These are phyloP conservation scores for Crocidura indochinensis DNA, from an alignment of 2,797 vertebrate species.

Conservation along the genomic window DNA sequence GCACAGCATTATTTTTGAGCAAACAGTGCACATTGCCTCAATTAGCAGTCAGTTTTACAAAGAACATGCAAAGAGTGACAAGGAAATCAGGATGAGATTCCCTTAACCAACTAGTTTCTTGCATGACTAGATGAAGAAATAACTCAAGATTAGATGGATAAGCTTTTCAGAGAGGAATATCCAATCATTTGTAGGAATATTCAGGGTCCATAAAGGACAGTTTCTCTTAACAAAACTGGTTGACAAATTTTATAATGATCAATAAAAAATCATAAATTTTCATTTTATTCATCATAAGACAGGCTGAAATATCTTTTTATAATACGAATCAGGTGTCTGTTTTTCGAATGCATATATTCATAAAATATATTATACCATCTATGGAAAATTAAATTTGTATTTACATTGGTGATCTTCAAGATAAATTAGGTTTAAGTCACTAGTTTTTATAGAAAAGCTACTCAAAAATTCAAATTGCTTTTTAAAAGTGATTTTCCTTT, in stretches of 20 bases:
- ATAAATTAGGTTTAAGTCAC: background rate
- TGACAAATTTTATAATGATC: background rate
- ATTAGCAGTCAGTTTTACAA: background rate
- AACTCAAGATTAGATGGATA: background rate
- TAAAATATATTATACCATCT: background rate
- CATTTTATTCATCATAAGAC: background rate
- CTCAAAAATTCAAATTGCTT: background rate
- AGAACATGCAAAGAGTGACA: background rate
- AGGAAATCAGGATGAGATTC: background rate
- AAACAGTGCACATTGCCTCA: background rate
- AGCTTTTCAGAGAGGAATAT: background rate
- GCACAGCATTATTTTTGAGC: background rate
- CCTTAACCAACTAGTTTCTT: background rate
- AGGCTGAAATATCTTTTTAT: no score
- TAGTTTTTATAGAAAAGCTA: conserved; percentile 8
- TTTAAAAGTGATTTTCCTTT: conserved; percentile 15
- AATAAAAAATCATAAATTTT: background rate
- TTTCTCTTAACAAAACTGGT: background rate
- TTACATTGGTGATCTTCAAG: background rate
- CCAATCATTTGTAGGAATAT: background rate
- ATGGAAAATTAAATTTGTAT: background rate
- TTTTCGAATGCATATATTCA: background rate
- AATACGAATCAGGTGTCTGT: no score
- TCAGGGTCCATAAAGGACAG: background rate
- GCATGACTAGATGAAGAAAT: background rate